Evolutionary conservation across 1,140 invertebrate species (phyloP).

Genomic region (Copidosoma floridanum): DNA sequence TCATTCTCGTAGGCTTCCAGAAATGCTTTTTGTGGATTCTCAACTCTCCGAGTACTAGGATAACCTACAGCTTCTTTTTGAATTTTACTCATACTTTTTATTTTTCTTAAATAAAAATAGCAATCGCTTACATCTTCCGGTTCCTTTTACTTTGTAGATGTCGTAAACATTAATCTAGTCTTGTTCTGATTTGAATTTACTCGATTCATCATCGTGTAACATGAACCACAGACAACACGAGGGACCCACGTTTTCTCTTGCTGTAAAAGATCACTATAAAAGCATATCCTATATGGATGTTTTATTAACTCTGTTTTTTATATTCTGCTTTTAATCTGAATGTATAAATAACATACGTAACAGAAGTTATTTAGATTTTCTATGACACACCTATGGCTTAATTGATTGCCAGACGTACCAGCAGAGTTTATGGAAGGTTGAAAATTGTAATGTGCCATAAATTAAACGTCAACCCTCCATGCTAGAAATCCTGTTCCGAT

Average conservation of each 20-base stretch:
- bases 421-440: not conserved
- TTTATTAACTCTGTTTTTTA: not conserved
- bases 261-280: too few relatives aligned
- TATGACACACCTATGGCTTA: not conserved
- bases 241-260: too few relatives aligned
- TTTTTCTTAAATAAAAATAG: not conserved
- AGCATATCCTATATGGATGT: too few relatives aligned
- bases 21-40: too few relatives aligned
- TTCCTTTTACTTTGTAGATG: not conserved
- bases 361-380: not conserved
- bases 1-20: too few relatives aligned
- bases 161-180: not conserved
- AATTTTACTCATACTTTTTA: not conserved
- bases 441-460: not conserved
- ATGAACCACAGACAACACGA: too few relatives aligned
- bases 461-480: not conserved
- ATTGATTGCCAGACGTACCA: not conserved
- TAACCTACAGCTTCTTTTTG: not conserved
- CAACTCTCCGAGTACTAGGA: not conserved
- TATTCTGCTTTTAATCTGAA: not conserved
- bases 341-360: not conserved
- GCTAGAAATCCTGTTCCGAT: constrained; percentile 1
- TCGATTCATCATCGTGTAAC: not conserved
- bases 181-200: not conserved
- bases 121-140: not conserved